Evolutionary conservation across 2,797 vertebrate species (phyloP).

Genomic region (Leptodactylus fallax): DNA sequence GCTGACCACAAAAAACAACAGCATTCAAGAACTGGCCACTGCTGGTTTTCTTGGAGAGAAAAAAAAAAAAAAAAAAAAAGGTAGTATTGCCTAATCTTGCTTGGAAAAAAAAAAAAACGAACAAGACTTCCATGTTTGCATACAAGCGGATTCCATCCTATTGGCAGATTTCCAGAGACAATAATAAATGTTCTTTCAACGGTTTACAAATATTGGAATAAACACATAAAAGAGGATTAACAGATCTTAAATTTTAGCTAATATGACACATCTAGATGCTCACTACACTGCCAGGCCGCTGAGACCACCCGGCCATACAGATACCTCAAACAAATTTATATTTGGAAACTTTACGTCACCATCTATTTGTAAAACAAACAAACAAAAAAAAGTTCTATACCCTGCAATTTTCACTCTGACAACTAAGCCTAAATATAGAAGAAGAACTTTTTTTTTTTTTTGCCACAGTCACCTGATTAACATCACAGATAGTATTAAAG

Average conservation of each 20-base stretch:
- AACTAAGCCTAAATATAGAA: too few relatives aligned
- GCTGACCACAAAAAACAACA: neutral
- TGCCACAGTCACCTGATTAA: too few relatives aligned
- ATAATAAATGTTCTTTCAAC: neutral
- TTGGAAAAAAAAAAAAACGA: neutral
- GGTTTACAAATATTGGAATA: constrained; percentile 31
- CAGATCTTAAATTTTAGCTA: neutral
- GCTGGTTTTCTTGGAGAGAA: neutral
- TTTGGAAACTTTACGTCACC: too few relatives aligned
- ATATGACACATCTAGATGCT: neutral
- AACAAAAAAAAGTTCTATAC: too few relatives aligned
- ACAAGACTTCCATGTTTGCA: neutral
- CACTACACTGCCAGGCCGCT: neutral
- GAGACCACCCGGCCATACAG: neutral
- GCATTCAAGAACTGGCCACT: neutral
- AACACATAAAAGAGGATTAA: neutral
- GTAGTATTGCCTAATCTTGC: neutral
- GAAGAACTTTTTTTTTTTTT: too few relatives aligned
- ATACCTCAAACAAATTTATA: too few relatives aligned
- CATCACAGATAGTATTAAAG: too few relatives aligned
- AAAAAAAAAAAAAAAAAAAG: neutral
- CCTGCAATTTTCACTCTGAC: too few relatives aligned
- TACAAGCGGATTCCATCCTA: neutral
- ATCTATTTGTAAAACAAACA: too few relatives aligned
- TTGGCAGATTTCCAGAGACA: constrained; percentile 21